Evolutionary conservation across 2,888 invertebrate genomes (phyloP), one percentile per base, ranked within the genome.

Genomic region (Chouioia cunea): DNA sequence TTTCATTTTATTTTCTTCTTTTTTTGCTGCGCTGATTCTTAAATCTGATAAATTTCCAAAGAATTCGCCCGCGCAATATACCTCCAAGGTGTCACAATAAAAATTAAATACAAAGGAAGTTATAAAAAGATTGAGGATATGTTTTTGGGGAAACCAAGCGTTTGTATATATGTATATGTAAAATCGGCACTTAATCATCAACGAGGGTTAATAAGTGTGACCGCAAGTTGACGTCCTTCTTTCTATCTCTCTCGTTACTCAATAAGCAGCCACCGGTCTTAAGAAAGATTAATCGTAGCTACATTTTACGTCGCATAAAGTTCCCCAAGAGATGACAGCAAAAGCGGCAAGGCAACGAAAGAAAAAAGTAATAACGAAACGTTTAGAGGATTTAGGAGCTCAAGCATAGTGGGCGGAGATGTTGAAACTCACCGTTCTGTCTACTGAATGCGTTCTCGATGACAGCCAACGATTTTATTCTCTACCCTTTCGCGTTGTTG

Each of bases 221-320:
- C 56, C 60, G 53, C 60, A 47, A 57, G 16, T 16, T 47, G 23
- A 60, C 14, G 14, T 23, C 22, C 46, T 62, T 48, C 48, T 8
- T 2, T 18, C 10, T 62, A 56, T 68, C 56, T 12, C 58, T 60
- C 23, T 65, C 59, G 65, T 65, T 62, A 64, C 50, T 46, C 56
- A 56, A 60, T 59, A 36, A 27, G 12, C 57, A 43, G 73, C 70
- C 73, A 73, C 73, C 46, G 70, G 70, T 73, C 60, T 70, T 73
- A 60, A 73, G 67, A 27, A 67, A 73, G 67, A 73, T 70, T 73
- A 73, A 73, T 70, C 67, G 70, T 46, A 69, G 59, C 52, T 47
- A 60, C 57, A 54, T 69, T 68, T 65, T 54, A 71, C 48, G 54
- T 58, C 16, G 54, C 50, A 59, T 63, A 64, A 67, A 67, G 52